phyloP scores from a whole-genome alignment of 2,113 vertebrate species.

The Erpornis zantholeuca region DNA sequence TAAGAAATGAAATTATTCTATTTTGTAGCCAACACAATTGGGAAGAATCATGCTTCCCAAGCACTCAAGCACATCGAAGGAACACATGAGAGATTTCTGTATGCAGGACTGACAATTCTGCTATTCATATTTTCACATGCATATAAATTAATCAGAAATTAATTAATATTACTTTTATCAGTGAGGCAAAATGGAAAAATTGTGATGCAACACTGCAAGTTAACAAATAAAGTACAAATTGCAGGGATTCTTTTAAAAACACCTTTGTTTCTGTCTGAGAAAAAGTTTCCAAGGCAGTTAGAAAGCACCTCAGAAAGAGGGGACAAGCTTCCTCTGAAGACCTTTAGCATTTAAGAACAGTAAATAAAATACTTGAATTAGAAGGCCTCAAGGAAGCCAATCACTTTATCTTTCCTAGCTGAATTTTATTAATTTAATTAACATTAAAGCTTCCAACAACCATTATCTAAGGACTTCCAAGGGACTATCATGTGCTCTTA shows the following conservation, averaged over 20 bases:
- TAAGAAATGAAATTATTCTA: neutral
- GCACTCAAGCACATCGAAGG: neutral
- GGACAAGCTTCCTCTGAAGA: neutral
- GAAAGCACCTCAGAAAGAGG: neutral
- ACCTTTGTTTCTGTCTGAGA: neutral
- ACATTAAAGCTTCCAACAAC: neutral
- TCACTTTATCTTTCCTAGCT: neutral
- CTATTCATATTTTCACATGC: neutral
- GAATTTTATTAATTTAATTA: neutral
- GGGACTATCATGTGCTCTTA: neutral
- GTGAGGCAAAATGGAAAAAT: neutral
- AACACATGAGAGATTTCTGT: neutral
- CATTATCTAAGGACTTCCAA: neutral
- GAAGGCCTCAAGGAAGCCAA: neutral
- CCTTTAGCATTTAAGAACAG: neutral
- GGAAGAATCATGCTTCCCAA: neutral
- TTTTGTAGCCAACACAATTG: neutral
- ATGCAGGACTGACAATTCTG: neutral
- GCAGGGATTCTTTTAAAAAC: neutral
- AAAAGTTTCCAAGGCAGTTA: neutral
- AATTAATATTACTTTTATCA: neutral
- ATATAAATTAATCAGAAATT: neutral
- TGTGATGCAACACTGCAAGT: neutral
- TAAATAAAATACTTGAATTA: neutral
- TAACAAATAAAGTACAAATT: neutral